Evolutionary conservation across 2,113 vertebrate genomes (phyloP).

Genomic region (Lichenostomus cassidix): DNA sequence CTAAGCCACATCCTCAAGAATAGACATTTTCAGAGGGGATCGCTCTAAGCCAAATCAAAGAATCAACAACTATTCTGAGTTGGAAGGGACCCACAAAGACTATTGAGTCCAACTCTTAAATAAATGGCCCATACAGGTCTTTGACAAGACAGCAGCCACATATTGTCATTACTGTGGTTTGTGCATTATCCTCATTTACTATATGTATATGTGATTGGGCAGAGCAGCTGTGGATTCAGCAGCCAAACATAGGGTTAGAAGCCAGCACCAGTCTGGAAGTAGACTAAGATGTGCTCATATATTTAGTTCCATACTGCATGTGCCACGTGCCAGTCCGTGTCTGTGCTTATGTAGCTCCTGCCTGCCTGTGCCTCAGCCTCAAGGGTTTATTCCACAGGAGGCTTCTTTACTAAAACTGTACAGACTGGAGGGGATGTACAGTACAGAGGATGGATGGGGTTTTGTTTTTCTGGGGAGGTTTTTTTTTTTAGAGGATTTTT

Average conservation of each 20-base stretch:
- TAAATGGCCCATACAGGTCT: background rate
- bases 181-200: background rate
- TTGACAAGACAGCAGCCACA: background rate
- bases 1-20: background rate
- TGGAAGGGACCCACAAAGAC: background rate
- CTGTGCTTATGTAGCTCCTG: background rate
- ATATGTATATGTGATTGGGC: background rate
- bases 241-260: background rate
- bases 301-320: background rate
- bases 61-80: background rate
- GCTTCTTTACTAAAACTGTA: background rate
- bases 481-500: background rate
- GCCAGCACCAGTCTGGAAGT: background rate
- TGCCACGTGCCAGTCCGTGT: background rate
- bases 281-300: background rate
- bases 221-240: background rate
- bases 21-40: background rate
- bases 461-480: background rate
- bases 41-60: background rate
- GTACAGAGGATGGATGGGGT: background rate
- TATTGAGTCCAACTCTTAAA: background rate
- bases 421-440: background rate
- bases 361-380: background rate
- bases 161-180: background rate
- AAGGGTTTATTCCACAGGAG: background rate